Evolutionary conservation across 2,888 invertebrate genomes (phyloP).

Genomic region (Ischnura elegans): DNA sequence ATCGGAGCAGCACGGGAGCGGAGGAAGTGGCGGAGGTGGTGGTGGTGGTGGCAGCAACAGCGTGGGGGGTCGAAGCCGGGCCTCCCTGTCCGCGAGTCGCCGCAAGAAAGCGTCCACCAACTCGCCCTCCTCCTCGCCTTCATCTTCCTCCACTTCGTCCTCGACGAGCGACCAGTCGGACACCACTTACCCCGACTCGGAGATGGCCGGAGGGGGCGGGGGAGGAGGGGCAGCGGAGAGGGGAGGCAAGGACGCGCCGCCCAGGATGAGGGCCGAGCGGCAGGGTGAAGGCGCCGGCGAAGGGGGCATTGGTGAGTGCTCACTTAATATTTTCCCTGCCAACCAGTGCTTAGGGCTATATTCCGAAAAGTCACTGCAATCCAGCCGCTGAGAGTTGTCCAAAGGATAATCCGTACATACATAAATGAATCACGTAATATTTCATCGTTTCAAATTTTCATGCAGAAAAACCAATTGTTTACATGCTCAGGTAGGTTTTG

Average conservation of each 20-base stretch:
- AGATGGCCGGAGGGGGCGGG: constrained; percentile 66
- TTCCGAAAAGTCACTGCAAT: too few relatives aligned
- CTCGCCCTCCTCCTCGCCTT: constrained; percentile 54
- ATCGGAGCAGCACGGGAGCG: constrained; percentile 42
- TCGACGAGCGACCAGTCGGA: constrained; percentile 74
- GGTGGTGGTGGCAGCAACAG: constrained; percentile 68
- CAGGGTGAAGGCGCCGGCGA: not conserved
- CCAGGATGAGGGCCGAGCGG: constrained; percentile 69
- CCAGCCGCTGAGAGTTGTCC: too few relatives aligned
- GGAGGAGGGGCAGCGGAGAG: constrained; percentile 71
- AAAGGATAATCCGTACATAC: too few relatives aligned
- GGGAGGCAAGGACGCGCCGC: constrained; percentile 72
- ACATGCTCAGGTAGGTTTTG: too few relatives aligned
- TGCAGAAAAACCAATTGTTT: too few relatives aligned
- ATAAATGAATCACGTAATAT: too few relatives aligned
- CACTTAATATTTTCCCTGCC: too few relatives aligned
- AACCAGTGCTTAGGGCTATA: too few relatives aligned
- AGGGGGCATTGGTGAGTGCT: constrained; percentile 43
- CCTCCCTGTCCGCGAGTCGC: constrained; percentile 54
- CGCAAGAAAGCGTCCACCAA: constrained; percentile 54
- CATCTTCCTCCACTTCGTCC: constrained; percentile 36
- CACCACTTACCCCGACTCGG: constrained; percentile 74
- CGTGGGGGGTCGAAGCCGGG: constrained; percentile 68
- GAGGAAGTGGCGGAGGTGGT: constrained; percentile 68
- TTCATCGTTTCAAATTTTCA: too few relatives aligned